Conservation (phyloP, 2,888 invertebrate genomes). For the Acanthococcus lagerstroemiae region DNA sequence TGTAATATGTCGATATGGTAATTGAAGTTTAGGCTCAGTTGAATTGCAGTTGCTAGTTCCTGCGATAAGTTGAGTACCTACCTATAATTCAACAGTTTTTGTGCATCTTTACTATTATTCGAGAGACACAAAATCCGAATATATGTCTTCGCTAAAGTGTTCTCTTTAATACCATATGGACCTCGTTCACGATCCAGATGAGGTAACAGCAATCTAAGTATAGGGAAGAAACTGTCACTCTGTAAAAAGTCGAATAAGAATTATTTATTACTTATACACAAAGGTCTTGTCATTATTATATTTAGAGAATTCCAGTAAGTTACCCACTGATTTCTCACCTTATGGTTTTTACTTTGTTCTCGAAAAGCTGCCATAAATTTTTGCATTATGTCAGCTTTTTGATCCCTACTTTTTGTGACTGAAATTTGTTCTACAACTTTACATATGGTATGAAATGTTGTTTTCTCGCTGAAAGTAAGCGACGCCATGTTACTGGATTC, state of each 20-base stretch:
- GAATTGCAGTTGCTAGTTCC: too few relatives aligned
- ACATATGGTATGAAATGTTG: slow-evolving; percentile 49
- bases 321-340: too few relatives aligned
- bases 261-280: slow-evolving; percentile 46
- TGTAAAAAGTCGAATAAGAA: slow-evolving; percentile 40
- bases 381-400: slow-evolving; percentile 45
- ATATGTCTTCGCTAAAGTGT: slow-evolving; percentile 59
- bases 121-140: slow-evolving; percentile 66
- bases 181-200: slow-evolving; percentile 65
- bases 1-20: too few relatives aligned
- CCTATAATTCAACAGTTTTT: slow-evolving; percentile 46
- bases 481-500: background rate
- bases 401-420: slow-evolving; percentile 43
- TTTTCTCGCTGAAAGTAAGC: slow-evolving; percentile 24
- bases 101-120: slow-evolving; percentile 49
- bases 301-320: too few relatives aligned
- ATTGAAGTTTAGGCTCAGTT: too few relatives aligned
- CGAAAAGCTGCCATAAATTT: slow-evolving; percentile 48
- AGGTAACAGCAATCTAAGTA: slow-evolving; percentile 70
- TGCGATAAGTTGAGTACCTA: too few relatives aligned
- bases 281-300: too few relatives aligned
- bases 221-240: slow-evolving; percentile 54
- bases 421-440: slow-evolving; percentile 51
- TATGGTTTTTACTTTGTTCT: slow-evolving; percentile 31
- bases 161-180: slow-evolving; percentile 73